Evolutionary conservation across 2,888 invertebrate genomes (phyloP), one percentile per base, ranked within the genome.

Genomic region (Pelosia muscerda): DNA sequence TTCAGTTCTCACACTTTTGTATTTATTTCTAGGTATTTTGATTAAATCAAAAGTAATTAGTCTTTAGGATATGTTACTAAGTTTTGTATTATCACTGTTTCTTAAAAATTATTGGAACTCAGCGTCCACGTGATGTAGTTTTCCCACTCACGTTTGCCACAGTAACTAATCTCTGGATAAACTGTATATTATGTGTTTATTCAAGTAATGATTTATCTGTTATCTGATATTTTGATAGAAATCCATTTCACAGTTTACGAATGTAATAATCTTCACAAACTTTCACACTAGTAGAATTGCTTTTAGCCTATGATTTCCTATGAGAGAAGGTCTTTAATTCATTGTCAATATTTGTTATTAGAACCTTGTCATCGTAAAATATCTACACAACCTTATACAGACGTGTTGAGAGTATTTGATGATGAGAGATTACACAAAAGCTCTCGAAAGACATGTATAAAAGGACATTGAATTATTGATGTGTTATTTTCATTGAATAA

Each of bases 401-500:
- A 8, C 38, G 54, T 55, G 55, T 66, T n/a, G n/a, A 61, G 63
- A 59, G 70, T 74, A 67, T 72, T 61, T 55, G 13, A 68, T 53
- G 61, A 55, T 22, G 22, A 38, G 31, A 67, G 63, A 70, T 67
- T 59, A 70, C 61, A 66, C 49, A 66, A 66, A 67, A 64, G 22
- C 64, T 42, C 38, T 53, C 59, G 8, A 9, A 63, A 62, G 69
- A 69, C 26, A 62, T 22, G 53, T 38, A 65, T 56, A 56, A 71
- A 62, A 53, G 54, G 34, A 28, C 28, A 54, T 49, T 26, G 26
- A 64, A 62, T 55, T 62, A 65, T n/a, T n/a, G n/a, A n/a, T 0
- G 19, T 62, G 38, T 68, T 68, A 15, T 57, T 57, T 63, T 60
- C 55, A 59, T 56, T 65, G 56, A 68, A 72, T 78, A 73, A 75